Percentiles rank a stretch among this genome's conserved stretches.
These are phyloP conservation scores for Villa cingulata DNA, from an alignment of 2,888 invertebrate species.

Conservation along the genomic window DNA sequence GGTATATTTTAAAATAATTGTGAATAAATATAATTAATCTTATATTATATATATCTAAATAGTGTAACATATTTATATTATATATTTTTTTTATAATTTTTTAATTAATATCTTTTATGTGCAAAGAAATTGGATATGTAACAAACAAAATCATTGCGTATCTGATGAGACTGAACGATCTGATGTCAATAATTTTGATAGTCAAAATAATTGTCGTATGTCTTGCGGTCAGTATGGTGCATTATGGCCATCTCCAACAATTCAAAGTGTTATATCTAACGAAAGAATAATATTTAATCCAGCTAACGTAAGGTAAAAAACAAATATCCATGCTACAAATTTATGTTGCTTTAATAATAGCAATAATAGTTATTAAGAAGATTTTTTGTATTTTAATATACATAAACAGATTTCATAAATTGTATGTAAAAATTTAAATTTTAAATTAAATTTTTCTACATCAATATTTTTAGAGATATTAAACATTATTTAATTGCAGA, in stretches of 20 bases:
- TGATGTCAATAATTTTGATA: constrained; percentile 27
- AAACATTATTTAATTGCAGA: not conserved
- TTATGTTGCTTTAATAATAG: too few species aligned
- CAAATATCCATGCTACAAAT: not conserved
- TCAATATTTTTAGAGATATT: too few species aligned
- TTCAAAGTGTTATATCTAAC: constrained; percentile 33
- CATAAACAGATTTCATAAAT: too few species aligned
- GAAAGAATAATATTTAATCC: constrained; percentile 43
- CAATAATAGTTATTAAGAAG: too few species aligned
- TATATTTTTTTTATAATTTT: too few species aligned
- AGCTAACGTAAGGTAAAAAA: constrained; percentile 30
- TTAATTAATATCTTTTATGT: too few species aligned
- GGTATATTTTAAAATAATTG: too few species aligned
- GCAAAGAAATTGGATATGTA: constrained; percentile 8
- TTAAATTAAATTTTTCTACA: too few species aligned
- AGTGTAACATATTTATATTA: too few species aligned
- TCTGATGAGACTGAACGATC: not conserved
- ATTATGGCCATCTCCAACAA: constrained; percentile 57
- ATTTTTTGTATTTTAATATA: too few species aligned
- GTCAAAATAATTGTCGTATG: constrained; percentile 49
- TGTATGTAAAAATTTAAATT: not conserved
- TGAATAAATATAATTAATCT: too few species aligned
- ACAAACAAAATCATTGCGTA: constrained; percentile 3
- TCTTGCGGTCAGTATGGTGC: constrained; percentile 54
- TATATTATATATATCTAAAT: too few species aligned